Conservation (phyloP, 2,888 invertebrate species). For the Crossocerus cetratus region DNA sequence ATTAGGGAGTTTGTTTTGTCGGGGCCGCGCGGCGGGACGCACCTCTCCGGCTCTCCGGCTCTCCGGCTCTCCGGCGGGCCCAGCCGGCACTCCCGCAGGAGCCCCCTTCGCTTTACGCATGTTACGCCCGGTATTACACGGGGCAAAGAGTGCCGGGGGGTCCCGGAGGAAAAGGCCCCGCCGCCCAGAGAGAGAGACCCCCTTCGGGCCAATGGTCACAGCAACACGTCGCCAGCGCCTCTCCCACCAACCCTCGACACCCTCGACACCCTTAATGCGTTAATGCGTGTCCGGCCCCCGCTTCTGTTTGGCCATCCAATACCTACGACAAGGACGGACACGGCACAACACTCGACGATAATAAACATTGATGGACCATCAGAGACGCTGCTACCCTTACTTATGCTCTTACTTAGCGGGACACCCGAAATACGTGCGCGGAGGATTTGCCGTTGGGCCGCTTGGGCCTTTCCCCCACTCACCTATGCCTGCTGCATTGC, state of each 20-base stretch:
- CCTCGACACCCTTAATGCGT: too few relatives aligned
- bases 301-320: constrained; percentile 45
- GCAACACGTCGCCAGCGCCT: not conserved
- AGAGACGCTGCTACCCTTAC: constrained; percentile 28
- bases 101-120: constrained; percentile 23
- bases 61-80: too few relatives aligned
- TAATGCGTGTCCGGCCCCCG: constrained; percentile 35
- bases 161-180: not conserved
- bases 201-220: constrained; percentile 1
- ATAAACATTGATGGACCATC: constrained; percentile 66
- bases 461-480: too few relatives aligned
- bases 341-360: constrained; percentile 58
- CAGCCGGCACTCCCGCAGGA: constrained; percentile 6
- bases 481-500: too few relatives aligned
- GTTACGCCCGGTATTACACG: constrained; percentile 59
- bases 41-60: too few relatives aligned
- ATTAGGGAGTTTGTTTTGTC: constrained; percentile 71
- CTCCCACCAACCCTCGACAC: too few relatives aligned
- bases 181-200: not conserved
- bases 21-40: constrained; percentile 57
- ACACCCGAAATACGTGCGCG: too few relatives aligned
- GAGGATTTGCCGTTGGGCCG: too few relatives aligned
- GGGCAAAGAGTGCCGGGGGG: constrained; percentile 30
- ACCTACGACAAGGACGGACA: constrained; percentile 36
- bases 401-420: not conserved